A percentile compares a stretch with the other conserved stretches of the same genome.
phyloP scores from a whole-genome alignment of 2,888 invertebrate species.

The Ennomos fuscantarius region DNA sequence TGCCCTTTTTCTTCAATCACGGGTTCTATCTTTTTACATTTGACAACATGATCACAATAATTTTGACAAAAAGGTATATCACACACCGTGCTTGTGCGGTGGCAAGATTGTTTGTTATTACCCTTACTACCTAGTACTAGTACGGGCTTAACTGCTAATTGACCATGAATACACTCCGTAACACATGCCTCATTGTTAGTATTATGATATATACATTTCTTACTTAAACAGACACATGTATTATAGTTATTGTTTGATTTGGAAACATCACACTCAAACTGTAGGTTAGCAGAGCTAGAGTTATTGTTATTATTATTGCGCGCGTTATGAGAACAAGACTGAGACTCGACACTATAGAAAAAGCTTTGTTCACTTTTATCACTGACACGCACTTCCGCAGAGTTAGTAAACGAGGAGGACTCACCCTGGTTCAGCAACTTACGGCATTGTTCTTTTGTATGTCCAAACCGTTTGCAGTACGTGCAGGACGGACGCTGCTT shows the following conservation, averaged over 20 bases:
- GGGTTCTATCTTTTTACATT: not conserved
- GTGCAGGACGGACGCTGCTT: not conserved
- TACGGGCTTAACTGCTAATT: not conserved
- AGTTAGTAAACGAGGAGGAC: not conserved
- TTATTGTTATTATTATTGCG: too few species aligned
- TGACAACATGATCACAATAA: not conserved
- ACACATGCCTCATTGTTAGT: not conserved
- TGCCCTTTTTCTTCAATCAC: too few species aligned
- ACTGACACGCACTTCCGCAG: constrained; percentile 6
- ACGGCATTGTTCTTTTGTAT: constrained; percentile 10
- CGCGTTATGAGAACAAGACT: not conserved
- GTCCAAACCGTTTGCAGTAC: constrained; percentile 7
- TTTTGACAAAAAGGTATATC: not conserved
- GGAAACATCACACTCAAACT: too few species aligned
- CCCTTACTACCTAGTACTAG: too few species aligned
- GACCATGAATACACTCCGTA: not conserved
- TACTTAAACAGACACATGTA: too few species aligned
- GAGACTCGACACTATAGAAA: constrained; percentile 12
- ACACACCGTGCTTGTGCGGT: not conserved
- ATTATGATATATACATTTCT: too few species aligned
- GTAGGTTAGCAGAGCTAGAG: too few species aligned
- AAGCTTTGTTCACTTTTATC: too few species aligned
- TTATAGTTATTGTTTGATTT: too few species aligned
- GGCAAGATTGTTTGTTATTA: not conserved
- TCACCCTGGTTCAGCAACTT: constrained; percentile 3